A percentile compares a stretch with the other conserved stretches of the same genome.
These are phyloP conservation scores for Mus spretus DNA, from an alignment of 2,797 vertebrate species.

Conservation along the genomic window DNA sequence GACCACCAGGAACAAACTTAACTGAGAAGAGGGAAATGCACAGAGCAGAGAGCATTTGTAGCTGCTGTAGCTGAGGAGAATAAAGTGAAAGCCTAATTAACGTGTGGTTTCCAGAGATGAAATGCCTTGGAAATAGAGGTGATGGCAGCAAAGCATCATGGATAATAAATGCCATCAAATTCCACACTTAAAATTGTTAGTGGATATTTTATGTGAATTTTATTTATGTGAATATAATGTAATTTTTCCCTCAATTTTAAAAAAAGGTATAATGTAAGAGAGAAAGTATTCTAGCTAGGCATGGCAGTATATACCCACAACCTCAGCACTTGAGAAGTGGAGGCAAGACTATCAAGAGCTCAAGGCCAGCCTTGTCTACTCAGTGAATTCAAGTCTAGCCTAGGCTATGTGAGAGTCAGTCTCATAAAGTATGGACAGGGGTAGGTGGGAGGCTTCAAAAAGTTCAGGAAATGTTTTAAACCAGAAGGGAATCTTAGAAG, in stretches of 20 bases:
- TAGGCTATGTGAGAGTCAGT: not conserved
- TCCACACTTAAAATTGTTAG: not conserved
- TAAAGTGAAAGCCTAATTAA: not conserved
- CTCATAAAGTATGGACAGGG: not conserved
- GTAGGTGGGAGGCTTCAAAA: not conserved
- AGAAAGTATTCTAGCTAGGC: not conserved
- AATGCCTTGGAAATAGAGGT: not conserved
- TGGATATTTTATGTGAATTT: slow-evolving; percentile 30
- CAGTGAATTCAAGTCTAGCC: not conserved
- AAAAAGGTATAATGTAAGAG: not conserved
- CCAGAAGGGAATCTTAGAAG: slow-evolving; percentile 9
- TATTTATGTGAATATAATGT: not conserved
- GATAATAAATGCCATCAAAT: not conserved
- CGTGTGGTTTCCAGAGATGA: not conserved
- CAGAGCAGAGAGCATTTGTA: not conserved
- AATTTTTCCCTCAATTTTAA: not conserved
- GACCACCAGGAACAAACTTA: not conserved
- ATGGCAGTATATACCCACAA: not conserved
- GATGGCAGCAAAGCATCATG: not conserved
- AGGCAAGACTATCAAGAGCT: not conserved
- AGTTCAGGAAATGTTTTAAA: slow-evolving; percentile 26
- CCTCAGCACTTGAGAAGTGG: too few species aligned
- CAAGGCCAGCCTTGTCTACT: not conserved
- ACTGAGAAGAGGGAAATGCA: not conserved
- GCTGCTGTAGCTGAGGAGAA: not conserved